phyloP scores from a whole-genome alignment of 2,113 vertebrate species.

The Glaucidium brasilianum region DNA sequence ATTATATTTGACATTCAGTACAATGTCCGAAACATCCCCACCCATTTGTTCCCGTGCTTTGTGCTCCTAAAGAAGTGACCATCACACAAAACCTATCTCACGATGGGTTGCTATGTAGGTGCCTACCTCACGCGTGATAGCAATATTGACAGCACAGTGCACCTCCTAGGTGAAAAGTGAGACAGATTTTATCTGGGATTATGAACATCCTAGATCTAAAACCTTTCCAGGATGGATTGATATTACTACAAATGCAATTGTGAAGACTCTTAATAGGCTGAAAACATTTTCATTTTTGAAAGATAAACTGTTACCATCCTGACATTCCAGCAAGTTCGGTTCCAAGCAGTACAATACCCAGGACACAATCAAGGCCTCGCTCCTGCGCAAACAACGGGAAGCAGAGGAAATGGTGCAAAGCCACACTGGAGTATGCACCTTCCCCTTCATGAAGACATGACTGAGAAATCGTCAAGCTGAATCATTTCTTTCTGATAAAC shows the following conservation, averaged over 20 bases:
- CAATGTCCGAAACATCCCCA: not conserved
- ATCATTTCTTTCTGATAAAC: conserved; percentile 27
- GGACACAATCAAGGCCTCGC: not conserved
- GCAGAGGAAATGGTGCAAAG: conserved; percentile 36
- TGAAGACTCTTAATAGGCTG: not conserved
- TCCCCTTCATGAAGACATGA: not conserved
- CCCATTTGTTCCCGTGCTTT: accelerated
- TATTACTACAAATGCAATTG: not conserved
- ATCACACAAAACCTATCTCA: not conserved
- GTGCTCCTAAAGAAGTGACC: not conserved
- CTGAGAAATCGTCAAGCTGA: conserved; percentile 12
- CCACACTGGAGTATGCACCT: not conserved
- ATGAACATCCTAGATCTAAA: not conserved
- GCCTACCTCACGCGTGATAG: not conserved
- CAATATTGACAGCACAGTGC: not conserved
- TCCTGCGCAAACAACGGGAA: not conserved
- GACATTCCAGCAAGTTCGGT: not conserved
- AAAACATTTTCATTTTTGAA: not conserved
- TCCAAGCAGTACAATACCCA: not conserved
- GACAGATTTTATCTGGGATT: not conserved
- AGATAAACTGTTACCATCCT: not conserved
- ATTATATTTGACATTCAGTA: not conserved
- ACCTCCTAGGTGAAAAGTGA: not conserved
- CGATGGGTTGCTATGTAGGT: not conserved
- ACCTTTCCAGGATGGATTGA: not conserved